Percentiles rank a stretch among this genome's conserved stretches.
Conservation (phyloP, 2,797 vertebrate species). For the Spondyliosoma cantharus region DNA sequence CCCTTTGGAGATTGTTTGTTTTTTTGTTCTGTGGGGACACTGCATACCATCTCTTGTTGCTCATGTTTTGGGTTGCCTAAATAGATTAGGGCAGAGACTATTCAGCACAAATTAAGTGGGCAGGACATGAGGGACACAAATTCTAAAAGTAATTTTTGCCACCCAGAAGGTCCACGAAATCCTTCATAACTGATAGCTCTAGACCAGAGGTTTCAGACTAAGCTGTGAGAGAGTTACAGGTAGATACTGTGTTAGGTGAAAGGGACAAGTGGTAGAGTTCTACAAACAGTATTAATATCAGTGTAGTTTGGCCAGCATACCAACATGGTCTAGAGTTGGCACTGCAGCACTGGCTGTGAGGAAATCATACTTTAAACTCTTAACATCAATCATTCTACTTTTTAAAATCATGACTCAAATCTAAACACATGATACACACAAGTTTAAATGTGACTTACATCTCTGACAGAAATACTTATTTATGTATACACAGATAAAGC, state of each 20-base stretch:
- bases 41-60: slow-evolving; percentile 46
- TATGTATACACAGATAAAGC: background rate
- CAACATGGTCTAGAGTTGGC: background rate
- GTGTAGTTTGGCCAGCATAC: too few relatives aligned
- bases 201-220: background rate
- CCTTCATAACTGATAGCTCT: background rate
- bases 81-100: slow-evolving; percentile 34
- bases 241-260: background rate
- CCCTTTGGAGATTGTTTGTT: background rate
- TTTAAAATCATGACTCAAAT: background rate
- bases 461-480: background rate
- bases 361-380: background rate
- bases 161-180: background rate
- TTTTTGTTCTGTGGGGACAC: slow-evolving; percentile 56
- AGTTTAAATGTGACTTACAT: background rate
- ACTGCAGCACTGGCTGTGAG: background rate
- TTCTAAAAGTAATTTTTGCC: slow-evolving; percentile 3
- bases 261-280: background rate
- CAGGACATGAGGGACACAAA: slow-evolving; percentile 18
- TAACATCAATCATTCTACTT: background rate
- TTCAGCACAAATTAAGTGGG: slow-evolving; percentile 43
- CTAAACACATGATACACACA: background rate
- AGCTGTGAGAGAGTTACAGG: background rate
- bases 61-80: slow-evolving; percentile 49
- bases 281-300: background rate